Base-by-base conservation (phyloP, 1,140 invertebrate genomes). In the Xylocopa sonorina region DNA sequence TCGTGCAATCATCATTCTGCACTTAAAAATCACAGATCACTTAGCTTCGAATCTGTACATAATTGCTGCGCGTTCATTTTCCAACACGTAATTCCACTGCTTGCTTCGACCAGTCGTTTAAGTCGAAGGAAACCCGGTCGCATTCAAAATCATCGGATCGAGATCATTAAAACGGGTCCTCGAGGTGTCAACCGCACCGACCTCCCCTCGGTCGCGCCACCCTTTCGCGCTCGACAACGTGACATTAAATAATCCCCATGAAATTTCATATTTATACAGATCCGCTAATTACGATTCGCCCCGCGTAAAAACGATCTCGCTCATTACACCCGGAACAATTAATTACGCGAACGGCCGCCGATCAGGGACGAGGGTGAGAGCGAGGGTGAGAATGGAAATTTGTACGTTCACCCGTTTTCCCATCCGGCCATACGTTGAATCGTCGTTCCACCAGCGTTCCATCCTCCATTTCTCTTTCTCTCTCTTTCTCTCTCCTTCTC, bases 241-340 rank as follows among this genome's bases (percentile, higher is more conserved):
- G 41, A 6, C 64, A 34, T 68, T 57, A 57, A 57, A 58, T 69
- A 77, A 77, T 77, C 53, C 41, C 64, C 43, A 41, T 48, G 55
- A 77, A 71, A 69, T 77, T 48, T 69, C 41, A 60, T 77, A 69
- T 69, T 77, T 69, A 69, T 46, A 43, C 32, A 3, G 18, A 71
- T 24, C 27, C 46, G 67, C 43, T 62, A 50, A 69, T 71, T 71
- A 71, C 46, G 24, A 66, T 71, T 62, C 67, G 3, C 55, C 53
- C n/a, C 43, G 55, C 53, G 74, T n/a, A 69, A 78, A 78, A 78
- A 71, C 66, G 53, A 71, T 60, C 48, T 29, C 34, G 27, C 66
- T 71, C 75, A 14, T 78, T 71, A 53, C 67, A 55, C 32, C 9
- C 24, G 75, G 51, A 69, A 78, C 67, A 78, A 78, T 78, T 78